Conservation (phyloP, 2,797 vertebrate species). For the Onychomys arenicola region DNA sequence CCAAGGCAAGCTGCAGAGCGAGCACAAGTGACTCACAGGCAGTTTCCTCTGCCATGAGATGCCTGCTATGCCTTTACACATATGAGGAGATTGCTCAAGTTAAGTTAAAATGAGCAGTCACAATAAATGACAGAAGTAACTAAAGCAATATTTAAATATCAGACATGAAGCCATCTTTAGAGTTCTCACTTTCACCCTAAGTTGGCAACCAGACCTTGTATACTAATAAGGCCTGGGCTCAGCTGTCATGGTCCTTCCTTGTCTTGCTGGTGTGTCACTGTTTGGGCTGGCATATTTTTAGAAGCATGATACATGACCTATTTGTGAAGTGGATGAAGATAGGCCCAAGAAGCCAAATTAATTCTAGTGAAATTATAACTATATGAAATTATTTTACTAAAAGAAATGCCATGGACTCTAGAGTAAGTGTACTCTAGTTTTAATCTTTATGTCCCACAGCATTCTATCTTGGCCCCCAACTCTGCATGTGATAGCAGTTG, state of each 20-base stretch:
- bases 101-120: background rate
- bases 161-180: background rate
- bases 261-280: background rate
- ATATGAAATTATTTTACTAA: background rate
- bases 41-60: background rate
- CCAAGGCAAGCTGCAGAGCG: background rate
- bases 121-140: background rate
- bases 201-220: background rate
- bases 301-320: background rate
- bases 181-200: background rate
- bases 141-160: background rate
- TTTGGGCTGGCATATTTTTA: background rate
- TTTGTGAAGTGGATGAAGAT: background rate
- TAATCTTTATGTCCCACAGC: background rate
- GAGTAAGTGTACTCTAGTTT: background rate
- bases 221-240: background rate
- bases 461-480: background rate
- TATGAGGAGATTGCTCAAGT: background rate
- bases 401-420: background rate
- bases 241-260: background rate
- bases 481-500: background rate
- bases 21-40: too few relatives aligned
- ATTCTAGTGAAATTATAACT: background rate
- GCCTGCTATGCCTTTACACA: background rate
- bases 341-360: background rate